phyloP scores from a whole-genome alignment of 2,113 vertebrate genomes.

The Anhinga anhinga region DNA sequence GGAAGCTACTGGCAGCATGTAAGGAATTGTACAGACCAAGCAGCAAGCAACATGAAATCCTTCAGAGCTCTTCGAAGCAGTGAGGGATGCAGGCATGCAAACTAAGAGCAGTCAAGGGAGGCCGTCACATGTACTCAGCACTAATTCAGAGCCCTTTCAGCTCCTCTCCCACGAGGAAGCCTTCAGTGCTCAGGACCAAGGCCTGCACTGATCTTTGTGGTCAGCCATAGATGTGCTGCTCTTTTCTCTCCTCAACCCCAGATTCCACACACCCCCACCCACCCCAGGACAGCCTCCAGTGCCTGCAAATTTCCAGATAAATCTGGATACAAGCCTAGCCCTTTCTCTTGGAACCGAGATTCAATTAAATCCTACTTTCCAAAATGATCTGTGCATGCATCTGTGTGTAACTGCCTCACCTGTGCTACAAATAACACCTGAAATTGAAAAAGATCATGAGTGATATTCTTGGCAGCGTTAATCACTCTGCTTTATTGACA shows the following conservation, averaged over 20 bases:
- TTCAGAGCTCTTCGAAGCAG: fast-evolving
- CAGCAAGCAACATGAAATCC: background rate
- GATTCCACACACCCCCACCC: background rate
- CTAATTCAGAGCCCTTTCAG: background rate
- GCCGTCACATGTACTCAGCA: background rate
- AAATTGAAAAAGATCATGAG: slow-evolving; percentile 18
- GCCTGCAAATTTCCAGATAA: background rate
- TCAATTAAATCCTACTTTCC: slow-evolving; percentile 13
- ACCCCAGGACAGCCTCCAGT: background rate
- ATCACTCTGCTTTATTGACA: slow-evolving; percentile 50
- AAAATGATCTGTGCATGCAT: background rate
- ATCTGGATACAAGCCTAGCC: background rate
- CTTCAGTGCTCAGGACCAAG: background rate
- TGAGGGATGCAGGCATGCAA: fast-evolving
- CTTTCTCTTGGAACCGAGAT: background rate
- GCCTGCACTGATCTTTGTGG: background rate
- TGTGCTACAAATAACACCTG: slow-evolving; percentile 59
- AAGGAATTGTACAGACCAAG: background rate
- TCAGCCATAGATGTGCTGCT: background rate
- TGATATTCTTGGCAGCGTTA: slow-evolving; percentile 55
- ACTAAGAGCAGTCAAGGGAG: background rate
- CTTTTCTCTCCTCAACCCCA: background rate
- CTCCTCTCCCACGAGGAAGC: background rate
- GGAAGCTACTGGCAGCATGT: background rate
- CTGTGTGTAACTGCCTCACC: slow-evolving; percentile 29